Conservation (phyloP, 2,797 vertebrate species). For the Gobio occitaniae region DNA sequence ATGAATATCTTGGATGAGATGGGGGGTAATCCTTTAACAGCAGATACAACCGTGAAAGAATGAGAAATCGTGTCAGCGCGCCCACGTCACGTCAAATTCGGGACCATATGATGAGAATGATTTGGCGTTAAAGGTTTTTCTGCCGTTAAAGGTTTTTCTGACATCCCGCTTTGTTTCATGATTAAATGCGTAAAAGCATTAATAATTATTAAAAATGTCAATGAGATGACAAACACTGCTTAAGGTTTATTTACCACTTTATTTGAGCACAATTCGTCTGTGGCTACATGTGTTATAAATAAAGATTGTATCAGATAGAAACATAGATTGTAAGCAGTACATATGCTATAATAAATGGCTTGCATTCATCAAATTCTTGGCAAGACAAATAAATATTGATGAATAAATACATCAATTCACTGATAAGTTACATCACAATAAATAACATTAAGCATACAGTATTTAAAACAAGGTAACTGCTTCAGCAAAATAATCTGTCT, state of each 20-base stretch:
- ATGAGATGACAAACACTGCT: background rate
- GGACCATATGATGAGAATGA: background rate
- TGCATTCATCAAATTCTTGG: background rate
- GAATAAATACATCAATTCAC: constrained; percentile 35
- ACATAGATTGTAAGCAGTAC: background rate
- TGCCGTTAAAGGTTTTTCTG: background rate
- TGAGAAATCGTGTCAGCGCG: no score
- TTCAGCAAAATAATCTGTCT: background rate
- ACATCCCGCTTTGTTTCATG: background rate
- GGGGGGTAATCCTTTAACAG: no score
- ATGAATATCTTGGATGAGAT: no score
- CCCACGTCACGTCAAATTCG: no score
- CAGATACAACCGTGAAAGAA: no score
- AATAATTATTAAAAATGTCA: background rate
- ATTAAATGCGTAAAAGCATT: background rate
- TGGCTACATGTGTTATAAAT: background rate
- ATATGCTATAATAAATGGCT: background rate
- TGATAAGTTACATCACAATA: constrained; percentile 1
- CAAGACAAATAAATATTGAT: constrained; percentile 17
- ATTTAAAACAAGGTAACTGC: background rate
- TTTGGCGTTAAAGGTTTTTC: background rate
- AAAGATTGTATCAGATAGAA: background rate
- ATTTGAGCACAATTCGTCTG: background rate
- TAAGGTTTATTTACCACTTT: background rate
- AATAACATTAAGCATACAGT: background rate